These are phyloP conservation scores for Alligator mississippiensis DNA, from an alignment of 2,113 vertebrate genomes.

Conservation along the genomic window DNA sequence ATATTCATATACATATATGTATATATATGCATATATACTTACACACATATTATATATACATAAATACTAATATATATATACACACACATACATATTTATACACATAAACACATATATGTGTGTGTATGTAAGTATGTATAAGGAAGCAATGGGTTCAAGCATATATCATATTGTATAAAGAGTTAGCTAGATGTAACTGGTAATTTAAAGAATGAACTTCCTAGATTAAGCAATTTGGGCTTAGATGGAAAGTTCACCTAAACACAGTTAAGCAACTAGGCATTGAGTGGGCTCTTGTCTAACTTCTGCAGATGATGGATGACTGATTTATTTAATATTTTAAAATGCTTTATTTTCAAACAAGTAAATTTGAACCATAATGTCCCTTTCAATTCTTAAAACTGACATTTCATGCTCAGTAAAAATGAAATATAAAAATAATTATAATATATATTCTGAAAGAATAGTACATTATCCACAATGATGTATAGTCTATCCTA, in stretches of 20 bases:
- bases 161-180: background rate
- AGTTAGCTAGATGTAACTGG: background rate
- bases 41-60: too few relatives aligned
- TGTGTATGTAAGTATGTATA: too few relatives aligned
- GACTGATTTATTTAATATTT: background rate
- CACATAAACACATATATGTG: too few relatives aligned
- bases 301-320: too few relatives aligned
- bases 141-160: background rate
- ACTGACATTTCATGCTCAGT: background rate
- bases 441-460: accelerated
- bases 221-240: accelerated
- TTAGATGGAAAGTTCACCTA: accelerated
- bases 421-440: background rate
- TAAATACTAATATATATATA: too few relatives aligned
- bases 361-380: background rate
- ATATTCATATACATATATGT: too few relatives aligned
- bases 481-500: accelerated
- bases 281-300: background rate
- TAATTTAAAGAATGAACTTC: background rate
- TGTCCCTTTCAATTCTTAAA: background rate
- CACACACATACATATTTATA: too few relatives aligned
- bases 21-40: too few relatives aligned
- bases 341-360: background rate
- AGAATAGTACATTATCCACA: accelerated
- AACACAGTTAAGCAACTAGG: background rate